These are phyloP conservation scores for Euwallacea fornicatus DNA, from an alignment of 1,140 invertebrate species.

Conservation along the genomic window DNA sequence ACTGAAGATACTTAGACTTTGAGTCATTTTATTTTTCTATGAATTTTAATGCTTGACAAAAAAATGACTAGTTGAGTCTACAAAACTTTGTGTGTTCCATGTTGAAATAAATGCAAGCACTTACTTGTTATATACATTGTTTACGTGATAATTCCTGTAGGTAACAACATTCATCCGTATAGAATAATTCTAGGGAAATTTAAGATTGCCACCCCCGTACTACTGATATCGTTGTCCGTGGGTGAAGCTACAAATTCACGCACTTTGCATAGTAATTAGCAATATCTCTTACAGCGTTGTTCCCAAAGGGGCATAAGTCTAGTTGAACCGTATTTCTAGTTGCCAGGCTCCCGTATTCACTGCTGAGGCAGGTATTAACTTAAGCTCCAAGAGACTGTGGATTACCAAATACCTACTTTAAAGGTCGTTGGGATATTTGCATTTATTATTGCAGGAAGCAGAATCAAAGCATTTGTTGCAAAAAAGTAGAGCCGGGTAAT, in stretches of 20 bases:
- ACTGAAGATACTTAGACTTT: no score
- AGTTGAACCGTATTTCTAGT: conserved; percentile 41
- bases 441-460: conserved; percentile 11
- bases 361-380: conserved; percentile 43
- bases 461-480: background rate
- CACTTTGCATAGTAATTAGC: conserved; percentile 45
- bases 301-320: conserved; percentile 40
- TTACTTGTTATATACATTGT: no score
- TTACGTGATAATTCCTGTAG: no score
- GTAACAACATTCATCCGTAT: no score
- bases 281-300: conserved; percentile 40
- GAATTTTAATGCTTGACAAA: no score
- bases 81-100: no score
- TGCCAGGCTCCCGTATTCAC: conserved; percentile 32
- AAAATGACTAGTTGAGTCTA: no score
- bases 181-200: no score
- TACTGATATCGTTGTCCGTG: conserved; percentile 23
- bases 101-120: no score
- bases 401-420: conserved; percentile 28
- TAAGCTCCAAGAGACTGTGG: conserved; percentile 29
- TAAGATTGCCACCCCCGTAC: background rate
- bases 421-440: conserved; percentile 26
- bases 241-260: conserved; percentile 41
- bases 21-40: no score
- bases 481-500: background rate